Evolutionary conservation across 2,888 invertebrate genomes (phyloP).

Genomic region (Drosophila villosipedis): DNA sequence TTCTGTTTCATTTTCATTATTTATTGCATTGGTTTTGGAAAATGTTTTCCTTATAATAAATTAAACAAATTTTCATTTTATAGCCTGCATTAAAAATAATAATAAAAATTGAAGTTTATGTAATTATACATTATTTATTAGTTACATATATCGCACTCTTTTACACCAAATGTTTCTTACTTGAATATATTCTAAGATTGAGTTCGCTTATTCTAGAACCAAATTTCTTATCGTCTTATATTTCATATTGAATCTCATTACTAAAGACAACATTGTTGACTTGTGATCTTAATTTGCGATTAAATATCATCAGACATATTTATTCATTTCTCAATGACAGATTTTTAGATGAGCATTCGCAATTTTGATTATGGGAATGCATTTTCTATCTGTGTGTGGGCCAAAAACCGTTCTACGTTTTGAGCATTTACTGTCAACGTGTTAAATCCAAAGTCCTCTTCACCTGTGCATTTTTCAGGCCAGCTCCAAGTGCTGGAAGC

Average conservation of each 20-base stretch:
- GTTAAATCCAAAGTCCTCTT: conserved; percentile 33
- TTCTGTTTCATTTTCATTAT: not conserved
- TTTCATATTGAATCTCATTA: not conserved
- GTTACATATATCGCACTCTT: not conserved
- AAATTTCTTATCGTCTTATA: not conserved
- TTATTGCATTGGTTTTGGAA: not conserved
- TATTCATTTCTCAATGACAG: not conserved
- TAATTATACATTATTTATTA: not conserved
- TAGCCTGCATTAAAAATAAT: not conserved
- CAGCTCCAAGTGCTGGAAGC: conserved; percentile 37
- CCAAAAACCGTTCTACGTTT: not conserved
- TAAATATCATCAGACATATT: not conserved
- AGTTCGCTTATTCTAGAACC: not conserved
- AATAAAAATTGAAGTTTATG: not conserved
- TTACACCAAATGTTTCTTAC: not conserved
- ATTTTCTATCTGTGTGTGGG: not conserved
- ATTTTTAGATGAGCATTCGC: not conserved
- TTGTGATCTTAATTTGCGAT: not conserved
- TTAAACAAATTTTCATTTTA: not conserved
- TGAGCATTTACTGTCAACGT: conserved; percentile 17
- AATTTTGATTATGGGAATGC: not conserved
- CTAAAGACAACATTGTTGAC: not conserved
- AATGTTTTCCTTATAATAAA: not conserved
- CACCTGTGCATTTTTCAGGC: conserved; percentile 37
- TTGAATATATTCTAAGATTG: not conserved